Base-by-base conservation (phyloP, 1,140 invertebrate genomes). In the Hylyphantes graminicola region DNA sequence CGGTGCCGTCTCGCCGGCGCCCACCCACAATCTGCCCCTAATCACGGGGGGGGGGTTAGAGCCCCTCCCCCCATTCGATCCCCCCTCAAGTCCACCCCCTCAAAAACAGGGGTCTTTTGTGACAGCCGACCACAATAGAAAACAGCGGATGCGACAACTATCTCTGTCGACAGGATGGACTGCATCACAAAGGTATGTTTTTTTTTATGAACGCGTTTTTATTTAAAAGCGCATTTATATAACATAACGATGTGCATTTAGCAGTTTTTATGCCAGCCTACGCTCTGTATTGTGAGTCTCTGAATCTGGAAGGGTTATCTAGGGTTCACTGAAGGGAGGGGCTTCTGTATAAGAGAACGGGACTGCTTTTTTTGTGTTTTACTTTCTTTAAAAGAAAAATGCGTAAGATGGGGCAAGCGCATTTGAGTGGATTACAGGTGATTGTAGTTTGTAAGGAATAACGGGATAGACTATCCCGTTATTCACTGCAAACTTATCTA, bases 11-110 rank as follows among this genome's bases (percentile, higher is more conserved):
- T 70, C 53, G 65, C 51, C 72, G 72, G 21, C 72, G 73, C 61
- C 75, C 85, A 75, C 85, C 75, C 77, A 75, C 85, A 79, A 76
- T 85, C 85, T 85, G 64, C 70, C 85, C 85, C 80, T 83, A 83
- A 83, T 83, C 80, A 75, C 13, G 19, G 54, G 63, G 65, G 72
- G 51, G 21, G 11, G 15, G n/a, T n/a, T n/a, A 12, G n/a, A 57
- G n/a, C n/a, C 54, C 11, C 21, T 35, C 7, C 50, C 21, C 35
- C 68, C 19, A 5, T 35, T 35, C 35, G 35, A 35, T 5, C 35
- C 35, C 35, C 35, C 35, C 35, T 5, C 35, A 35, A 35, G 5
- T 35, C 13, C 70, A 15, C 21, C 50, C 13, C 51, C 53, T 17
- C 54, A 83, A 67, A 83, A 57, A 73, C 59, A 63, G 5, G 70